Conservation (phyloP, 2,888 invertebrate genomes). For the Eupithecia vulgata region DNA sequence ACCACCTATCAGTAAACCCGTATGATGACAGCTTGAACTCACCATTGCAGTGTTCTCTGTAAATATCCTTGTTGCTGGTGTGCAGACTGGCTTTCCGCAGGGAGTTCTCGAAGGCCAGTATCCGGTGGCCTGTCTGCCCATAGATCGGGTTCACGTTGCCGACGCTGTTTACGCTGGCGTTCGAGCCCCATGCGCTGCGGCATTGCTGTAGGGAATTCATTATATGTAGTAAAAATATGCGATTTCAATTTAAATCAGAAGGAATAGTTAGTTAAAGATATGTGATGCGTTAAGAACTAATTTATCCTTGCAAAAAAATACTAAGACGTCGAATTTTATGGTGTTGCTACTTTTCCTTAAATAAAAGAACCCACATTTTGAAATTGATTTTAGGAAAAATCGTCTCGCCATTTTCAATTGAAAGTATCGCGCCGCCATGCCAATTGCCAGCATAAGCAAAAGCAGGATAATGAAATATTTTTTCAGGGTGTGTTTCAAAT, state of each 20-base stretch:
- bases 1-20: too few relatives aligned
- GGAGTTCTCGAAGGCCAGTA: slow-evolving; percentile 75
- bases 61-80: slow-evolving; percentile 69
- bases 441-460: too few relatives aligned
- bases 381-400: too few relatives aligned
- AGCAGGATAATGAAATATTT: too few relatives aligned
- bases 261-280: too few relatives aligned
- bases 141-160: slow-evolving; percentile 80
- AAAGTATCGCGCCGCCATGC: slow-evolving; percentile 56
- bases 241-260: background rate
- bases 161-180: slow-evolving; percentile 67
- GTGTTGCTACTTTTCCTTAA: too few relatives aligned
- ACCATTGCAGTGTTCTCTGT: slow-evolving; percentile 62
- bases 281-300: too few relatives aligned
- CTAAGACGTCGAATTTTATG: too few relatives aligned
- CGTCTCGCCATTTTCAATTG: slow-evolving; percentile 46
- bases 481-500: slow-evolving; percentile 53
- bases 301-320: too few relatives aligned
- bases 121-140: slow-evolving; percentile 75
- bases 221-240: background rate
- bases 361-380: too few relatives aligned
- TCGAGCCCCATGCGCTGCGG: slow-evolving; percentile 70
- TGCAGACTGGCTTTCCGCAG: slow-evolving; percentile 73
- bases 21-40: slow-evolving; percentile 36
- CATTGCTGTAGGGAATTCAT: slow-evolving; percentile 59